Conservation (phyloP, 2,888 invertebrate species). For the Sisyra terminalis region DNA sequence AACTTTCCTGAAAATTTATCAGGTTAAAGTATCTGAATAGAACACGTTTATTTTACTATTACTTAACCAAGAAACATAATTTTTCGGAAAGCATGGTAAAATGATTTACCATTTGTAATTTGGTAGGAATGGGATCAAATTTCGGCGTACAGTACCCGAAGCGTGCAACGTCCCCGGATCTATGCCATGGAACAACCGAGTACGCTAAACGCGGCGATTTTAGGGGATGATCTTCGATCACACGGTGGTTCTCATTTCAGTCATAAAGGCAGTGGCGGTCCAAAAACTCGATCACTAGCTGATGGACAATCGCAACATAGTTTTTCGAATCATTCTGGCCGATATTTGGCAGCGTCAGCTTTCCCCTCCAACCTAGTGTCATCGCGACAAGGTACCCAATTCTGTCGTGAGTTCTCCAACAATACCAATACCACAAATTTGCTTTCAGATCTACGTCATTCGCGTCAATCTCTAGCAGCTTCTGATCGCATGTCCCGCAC, state of each 20-base stretch:
- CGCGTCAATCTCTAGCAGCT: conserved; percentile 68
- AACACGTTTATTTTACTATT: too few relatives aligned
- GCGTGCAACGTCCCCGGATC: conserved; percentile 75
- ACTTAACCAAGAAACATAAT: too few relatives aligned
- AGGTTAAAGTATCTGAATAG: too few relatives aligned
- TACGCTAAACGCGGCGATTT: conserved; percentile 28
- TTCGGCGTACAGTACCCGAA: conserved; percentile 80
- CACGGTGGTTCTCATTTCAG: conserved; percentile 45
- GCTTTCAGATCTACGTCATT: conserved; percentile 58
- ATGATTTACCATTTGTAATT: background rate
- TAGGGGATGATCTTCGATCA: conserved; percentile 55
- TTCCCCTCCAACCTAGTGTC: conserved; percentile 61
- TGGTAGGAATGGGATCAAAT: conserved; percentile 67
- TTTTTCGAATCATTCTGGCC: conserved; percentile 66
- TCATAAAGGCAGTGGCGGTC: conserved; percentile 34
- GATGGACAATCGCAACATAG: conserved; percentile 84
- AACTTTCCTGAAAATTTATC: too few relatives aligned
- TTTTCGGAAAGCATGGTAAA: too few relatives aligned
- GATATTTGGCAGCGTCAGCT: conserved; percentile 49
- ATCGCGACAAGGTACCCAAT: conserved; percentile 42
- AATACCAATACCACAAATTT: background rate
- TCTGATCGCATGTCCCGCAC: conserved; percentile 67
- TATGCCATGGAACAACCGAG: conserved; percentile 52
- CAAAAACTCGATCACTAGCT: conserved; percentile 51
- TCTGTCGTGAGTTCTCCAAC: conserved; percentile 6